Base-by-base conservation (phyloP, 2,888 invertebrate species). In the Tryphoninae sp. region DNA sequence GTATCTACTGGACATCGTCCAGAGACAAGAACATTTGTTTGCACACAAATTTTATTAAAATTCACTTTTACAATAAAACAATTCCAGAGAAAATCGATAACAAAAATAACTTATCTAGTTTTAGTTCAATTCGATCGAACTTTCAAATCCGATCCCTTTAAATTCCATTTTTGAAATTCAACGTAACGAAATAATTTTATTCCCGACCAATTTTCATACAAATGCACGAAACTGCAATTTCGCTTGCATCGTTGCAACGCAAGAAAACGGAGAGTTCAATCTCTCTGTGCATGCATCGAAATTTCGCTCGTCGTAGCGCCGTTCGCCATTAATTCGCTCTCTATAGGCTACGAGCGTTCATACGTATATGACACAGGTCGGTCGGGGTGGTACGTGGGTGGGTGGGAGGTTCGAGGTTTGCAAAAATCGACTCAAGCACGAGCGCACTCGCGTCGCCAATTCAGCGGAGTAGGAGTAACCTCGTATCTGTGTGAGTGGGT, bases 321-420 rank as follows among this genome's bases (percentile, higher is more conserved):
- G 58, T 69, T 79, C 79, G 82, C 82, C 82, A 82, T 82, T 79
- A 22, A 16, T 82, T 76, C 82, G 82, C 67, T 16, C 19, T 23
- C 22, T 45, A 45, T 45, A 45, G 45, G 45, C 11, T 11, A 7
- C 26, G 59, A n/a, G 33, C 9, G 26, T 3, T 23, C 61, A 3
- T 42, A 22, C 0, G 40, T 45, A 49, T 53, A 62, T 40, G 51
- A 16, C 6, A 16, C n/a, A 51, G 51, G 51, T n/a, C n/a, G 51
- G 51, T n/a, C n/a, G 13, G 16, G 51, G 49, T 49, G 49, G 49
- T 49, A 51, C 1, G 51, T n/a, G 51, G 51, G 11, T 11, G 26
- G 11, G 67, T 45, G 58, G 58, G 53, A 73, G 73, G 73, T 64
- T 49, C 11, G 16, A 59, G 45, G 45, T n/a, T 62, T 81, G 81